A percentile compares a stretch with the other conserved stretches of the same genome.
Conservation (phyloP, 2,113 vertebrate species). For the Syngnathoides biaculeatus region DNA sequence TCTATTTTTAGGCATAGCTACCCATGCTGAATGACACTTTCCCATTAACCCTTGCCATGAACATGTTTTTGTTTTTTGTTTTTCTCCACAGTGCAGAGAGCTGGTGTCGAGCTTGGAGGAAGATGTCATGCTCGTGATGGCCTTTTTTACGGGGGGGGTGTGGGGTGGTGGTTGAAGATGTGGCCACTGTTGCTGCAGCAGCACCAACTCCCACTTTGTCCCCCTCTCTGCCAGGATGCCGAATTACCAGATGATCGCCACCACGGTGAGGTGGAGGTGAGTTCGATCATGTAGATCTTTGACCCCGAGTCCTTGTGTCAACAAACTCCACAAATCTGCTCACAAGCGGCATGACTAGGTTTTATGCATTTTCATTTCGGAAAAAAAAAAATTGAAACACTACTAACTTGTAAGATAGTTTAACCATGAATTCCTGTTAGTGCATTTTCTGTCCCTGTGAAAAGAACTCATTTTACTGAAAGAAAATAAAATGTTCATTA, state of each 20-base stretch:
- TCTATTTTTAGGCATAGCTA: constrained; percentile 55
- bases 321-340: constrained; percentile 47
- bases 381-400: not conserved
- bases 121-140: constrained; percentile 69
- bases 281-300: constrained; percentile 62
- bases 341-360: constrained; percentile 46
- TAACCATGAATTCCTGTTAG: too few relatives aligned
- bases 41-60: constrained; percentile 1
- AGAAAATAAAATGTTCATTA: not conserved
- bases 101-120: constrained; percentile 59
- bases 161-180: constrained; percentile 52
- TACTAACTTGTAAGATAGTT: not conserved
- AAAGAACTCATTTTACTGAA: not conserved
- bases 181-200: constrained; percentile 65
- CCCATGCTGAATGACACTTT: constrained; percentile 35
- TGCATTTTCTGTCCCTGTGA: not conserved
- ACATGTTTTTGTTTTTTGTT: constrained; percentile 44
- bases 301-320: constrained; percentile 65
- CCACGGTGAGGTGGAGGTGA: constrained; percentile 65
- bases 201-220: constrained; percentile 67
- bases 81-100: constrained; percentile 45
- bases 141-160: constrained; percentile 13
- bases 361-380: constrained; percentile 53
- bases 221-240: constrained; percentile 68
- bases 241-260: constrained; percentile 66